These are phyloP conservation scores for Perccottus glenii DNA, from an alignment of 2,113 vertebrate species.

Conservation along the genomic window DNA sequence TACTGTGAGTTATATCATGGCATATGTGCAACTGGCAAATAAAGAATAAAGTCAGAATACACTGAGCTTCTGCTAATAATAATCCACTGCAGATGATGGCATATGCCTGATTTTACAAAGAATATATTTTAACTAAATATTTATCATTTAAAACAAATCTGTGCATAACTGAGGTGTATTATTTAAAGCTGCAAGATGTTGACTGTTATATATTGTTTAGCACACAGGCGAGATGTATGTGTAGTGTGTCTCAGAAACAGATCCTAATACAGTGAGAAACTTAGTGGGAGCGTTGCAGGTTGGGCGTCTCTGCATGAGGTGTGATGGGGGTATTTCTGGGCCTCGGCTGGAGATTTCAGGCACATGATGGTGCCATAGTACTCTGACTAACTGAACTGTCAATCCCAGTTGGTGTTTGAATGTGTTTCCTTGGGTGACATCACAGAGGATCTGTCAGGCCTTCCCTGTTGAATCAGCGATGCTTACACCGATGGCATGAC, in stretches of 20 bases:
- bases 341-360: slow-evolving; percentile 41
- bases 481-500: background rate
- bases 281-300: slow-evolving; percentile 1
- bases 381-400: slow-evolving; percentile 51
- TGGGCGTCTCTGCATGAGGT: slow-evolving; percentile 26
- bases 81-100: background rate
- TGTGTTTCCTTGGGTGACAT: slow-evolving; percentile 50
- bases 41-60: too few relatives aligned
- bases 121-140: background rate
- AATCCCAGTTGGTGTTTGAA: slow-evolving; percentile 55
- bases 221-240: background rate
- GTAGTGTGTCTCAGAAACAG: background rate
- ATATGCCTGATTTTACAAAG: background rate
- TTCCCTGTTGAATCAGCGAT: slow-evolving; percentile 45
- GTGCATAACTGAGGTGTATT: background rate
- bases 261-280: slow-evolving; percentile 1
- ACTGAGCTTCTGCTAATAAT: background rate
- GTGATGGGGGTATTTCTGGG: slow-evolving; percentile 46
- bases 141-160: background rate
- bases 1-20: too few relatives aligned
- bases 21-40: too few relatives aligned
- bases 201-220: background rate
- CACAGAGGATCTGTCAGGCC: slow-evolving; percentile 45
- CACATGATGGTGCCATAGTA: slow-evolving; percentile 18
- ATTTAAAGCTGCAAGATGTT: background rate